Conservation (phyloP, 1,140 invertebrate species). For the Drosophila kepulauana region DNA sequence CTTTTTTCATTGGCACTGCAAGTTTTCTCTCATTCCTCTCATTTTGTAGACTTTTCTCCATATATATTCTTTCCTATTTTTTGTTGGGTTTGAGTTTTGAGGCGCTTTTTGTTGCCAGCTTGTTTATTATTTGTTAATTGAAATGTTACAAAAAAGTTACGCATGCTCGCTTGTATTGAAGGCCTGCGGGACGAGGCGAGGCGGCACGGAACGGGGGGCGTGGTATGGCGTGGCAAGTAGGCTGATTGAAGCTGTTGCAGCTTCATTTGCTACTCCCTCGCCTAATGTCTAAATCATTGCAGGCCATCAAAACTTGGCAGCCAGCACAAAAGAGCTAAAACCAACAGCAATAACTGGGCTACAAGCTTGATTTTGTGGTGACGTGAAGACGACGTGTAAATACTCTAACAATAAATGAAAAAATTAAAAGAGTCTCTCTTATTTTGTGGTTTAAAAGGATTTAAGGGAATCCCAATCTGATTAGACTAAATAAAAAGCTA, state of each 20-base stretch:
- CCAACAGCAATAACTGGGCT: slow-evolving; percentile 32
- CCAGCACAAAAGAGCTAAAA: slow-evolving; percentile 22
- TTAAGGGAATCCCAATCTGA: too few species aligned
- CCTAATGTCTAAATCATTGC: slow-evolving; percentile 66
- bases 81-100: slow-evolving; percentile 30
- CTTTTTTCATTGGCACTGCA: slow-evolving; percentile 31
- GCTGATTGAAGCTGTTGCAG: slow-evolving; percentile 30
- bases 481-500: too few species aligned
- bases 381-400: not conserved
- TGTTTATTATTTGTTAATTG: slow-evolving; percentile 83
- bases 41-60: slow-evolving; percentile 52
- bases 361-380: not conserved
- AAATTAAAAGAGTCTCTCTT: not conserved
- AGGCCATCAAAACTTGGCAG: slow-evolving; percentile 36
- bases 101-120: slow-evolving; percentile 68
- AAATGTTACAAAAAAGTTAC: slow-evolving; percentile 75
- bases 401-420: slow-evolving; percentile 1
- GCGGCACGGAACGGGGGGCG: too few species aligned
- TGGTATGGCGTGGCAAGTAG: slow-evolving; percentile 21
- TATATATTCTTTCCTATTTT: slow-evolving; percentile 20
- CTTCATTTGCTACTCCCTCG: slow-evolving; percentile 42
- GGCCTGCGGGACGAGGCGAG: not conserved
- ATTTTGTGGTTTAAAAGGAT: not conserved
- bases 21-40: slow-evolving; percentile 16
- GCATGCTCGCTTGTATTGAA: slow-evolving; percentile 26